A percentile compares a stretch with the other conserved stretches of the same genome.
Evolutionary conservation across 2,888 invertebrate genomes (phyloP).

Genomic region (Clostera curtula): DNA sequence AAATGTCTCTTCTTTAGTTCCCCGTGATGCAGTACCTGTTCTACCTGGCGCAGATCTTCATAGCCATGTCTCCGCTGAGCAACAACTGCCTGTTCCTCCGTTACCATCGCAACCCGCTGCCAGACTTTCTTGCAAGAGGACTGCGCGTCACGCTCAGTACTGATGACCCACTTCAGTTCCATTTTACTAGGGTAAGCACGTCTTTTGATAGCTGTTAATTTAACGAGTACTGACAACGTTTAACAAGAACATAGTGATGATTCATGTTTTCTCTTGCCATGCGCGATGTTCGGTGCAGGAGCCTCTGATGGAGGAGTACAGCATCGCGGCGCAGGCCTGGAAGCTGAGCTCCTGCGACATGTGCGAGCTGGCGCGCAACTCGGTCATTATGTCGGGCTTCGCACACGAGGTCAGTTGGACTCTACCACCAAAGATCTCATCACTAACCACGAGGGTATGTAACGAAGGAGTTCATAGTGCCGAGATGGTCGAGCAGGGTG

Average conservation of each 20-base stretch:
- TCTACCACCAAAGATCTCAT: too few relatives aligned
- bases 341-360: conserved; percentile 98
- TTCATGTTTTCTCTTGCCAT: too few relatives aligned
- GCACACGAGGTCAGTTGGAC: conserved; percentile 94
- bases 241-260: too few relatives aligned
- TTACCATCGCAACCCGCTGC: conserved; percentile 98
- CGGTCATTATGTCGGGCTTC: conserved; percentile 97
- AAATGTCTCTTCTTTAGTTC: conserved; percentile 85
- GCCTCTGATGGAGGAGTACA: conserved; percentile 99
- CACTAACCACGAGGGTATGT: too few relatives aligned
- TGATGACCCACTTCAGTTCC: conserved; percentile 98
- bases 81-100: conserved; percentile 98
- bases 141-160: conserved; percentile 95
- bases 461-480: too few relatives aligned
- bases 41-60: conserved; percentile 96
- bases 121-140: conserved; percentile 95
- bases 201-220: neutral
- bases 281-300: conserved; percentile 77
- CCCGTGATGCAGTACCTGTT: conserved; percentile 89
- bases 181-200: conserved; percentile 92
- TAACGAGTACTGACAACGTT: neutral
- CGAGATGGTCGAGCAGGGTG: too few relatives aligned
- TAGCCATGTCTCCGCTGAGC: conserved; percentile 98
- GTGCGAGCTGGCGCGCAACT: conserved; percentile 97
- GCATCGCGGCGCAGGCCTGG: conserved; percentile 99